Evolutionary conservation across 1,140 invertebrate genomes (phyloP), one percentile per base, ranked within the genome.

Genomic region (Cotesia typhae): DNA sequence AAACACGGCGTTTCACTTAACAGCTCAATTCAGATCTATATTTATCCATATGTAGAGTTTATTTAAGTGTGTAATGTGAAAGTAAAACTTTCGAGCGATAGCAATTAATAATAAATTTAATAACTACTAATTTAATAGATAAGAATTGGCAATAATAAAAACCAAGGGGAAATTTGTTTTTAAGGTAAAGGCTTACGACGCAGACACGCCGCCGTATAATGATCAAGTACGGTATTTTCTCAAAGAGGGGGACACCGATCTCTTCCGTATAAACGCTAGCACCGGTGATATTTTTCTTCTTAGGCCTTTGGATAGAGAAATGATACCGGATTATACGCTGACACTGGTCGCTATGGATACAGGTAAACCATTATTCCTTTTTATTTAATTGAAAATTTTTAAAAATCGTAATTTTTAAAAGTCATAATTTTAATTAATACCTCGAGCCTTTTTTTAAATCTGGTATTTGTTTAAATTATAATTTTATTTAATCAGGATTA

Each of bases 281-380:
- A 95, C 93, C 37, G 96, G 96, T 7, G 93, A 96, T 81, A 94
- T 97, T 77, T 94, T 91, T 10, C 88, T 97, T 53, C 87, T 95
- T 55, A 88, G 92, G 72, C 90, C 94, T 0, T 86, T 97, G 71
- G 96, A 97, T 85, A 89, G 96, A 20, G 96, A 97, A 88, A 83
- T 89, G 59, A 91, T 95, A 80, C 87, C 91, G 41, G 93, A 94
- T 84, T 96, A 96, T 82, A 91, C 92, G 7, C 88, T 97, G 60
- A 94, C 94, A 1, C 87, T 97, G 38, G 93, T 95, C 52, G 96
- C 95, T 61, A 96, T 96, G 92, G 96, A 98, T 89, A 95, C 94
- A 74, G 95, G 95, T 96, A 87, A 91, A 91, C 7, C 5, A 47
- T 47, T 47, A 47, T 88, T 74, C 73, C 38, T 74, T 51, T 74